Conservation (phyloP, 2,113 vertebrate species). For the Xenotilapia caudafasciata region DNA sequence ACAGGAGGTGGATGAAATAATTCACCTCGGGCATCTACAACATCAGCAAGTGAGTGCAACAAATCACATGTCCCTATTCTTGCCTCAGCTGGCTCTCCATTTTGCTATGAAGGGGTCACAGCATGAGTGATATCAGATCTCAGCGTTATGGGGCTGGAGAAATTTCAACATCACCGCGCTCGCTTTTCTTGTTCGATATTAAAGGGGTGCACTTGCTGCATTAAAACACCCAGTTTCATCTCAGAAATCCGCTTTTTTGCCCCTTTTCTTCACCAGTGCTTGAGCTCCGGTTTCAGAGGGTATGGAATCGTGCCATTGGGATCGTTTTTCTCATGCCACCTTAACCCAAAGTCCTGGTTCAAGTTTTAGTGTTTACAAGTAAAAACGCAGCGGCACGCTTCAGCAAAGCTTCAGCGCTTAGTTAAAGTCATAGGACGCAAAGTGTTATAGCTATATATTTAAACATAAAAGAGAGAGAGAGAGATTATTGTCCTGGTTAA, state of each 20-base stretch:
- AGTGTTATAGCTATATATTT: neutral
- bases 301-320: neutral
- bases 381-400: neutral
- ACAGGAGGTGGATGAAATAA: neutral
- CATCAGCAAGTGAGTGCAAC: neutral
- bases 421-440: neutral
- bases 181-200: neutral
- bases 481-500: neutral
- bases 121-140: neutral
- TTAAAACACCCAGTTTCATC: constrained; percentile 8
- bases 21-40: constrained; percentile 12
- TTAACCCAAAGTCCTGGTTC: neutral
- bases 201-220: neutral
- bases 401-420: neutral
- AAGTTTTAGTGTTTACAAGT: neutral
- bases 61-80: neutral
- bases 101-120: neutral
- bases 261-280: neutral
- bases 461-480: neutral
- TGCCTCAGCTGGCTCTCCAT: neutral
- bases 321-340: neutral
- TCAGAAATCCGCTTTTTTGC: neutral
- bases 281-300: neutral
- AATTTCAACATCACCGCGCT: neutral
- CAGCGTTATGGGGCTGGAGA: neutral